Conservation (phyloP, 64 coral and sea anemone genomes). For the Anthopleura sola region DNA sequence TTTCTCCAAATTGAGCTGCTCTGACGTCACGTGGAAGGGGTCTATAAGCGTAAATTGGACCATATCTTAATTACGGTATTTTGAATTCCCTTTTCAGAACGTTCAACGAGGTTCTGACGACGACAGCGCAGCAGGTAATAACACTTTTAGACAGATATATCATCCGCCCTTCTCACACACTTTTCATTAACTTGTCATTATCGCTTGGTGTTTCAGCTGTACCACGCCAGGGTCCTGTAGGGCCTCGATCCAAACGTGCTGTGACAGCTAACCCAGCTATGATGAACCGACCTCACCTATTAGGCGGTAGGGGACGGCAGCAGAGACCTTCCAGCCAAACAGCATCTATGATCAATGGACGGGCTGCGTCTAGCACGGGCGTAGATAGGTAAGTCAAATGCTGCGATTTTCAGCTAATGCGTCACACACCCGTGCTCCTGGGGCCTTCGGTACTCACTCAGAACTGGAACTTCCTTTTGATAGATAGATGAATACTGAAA, state of each 20-base stretch:
- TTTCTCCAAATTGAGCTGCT: no score
- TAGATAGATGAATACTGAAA: no score
- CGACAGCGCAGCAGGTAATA: background rate
- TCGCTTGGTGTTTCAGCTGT: background rate
- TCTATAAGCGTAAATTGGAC: no score
- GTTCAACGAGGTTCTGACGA: conserved; percentile 19
- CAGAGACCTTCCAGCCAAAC: conserved; percentile 50
- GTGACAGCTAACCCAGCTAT: conserved; percentile 71
- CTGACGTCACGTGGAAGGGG: no score
- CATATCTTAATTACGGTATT: no score
- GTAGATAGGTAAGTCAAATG: conserved; percentile 62
- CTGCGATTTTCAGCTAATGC: no score
- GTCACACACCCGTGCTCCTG: no score
- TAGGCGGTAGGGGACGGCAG: conserved; percentile 36
- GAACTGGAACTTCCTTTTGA: no score
- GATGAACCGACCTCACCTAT: conserved; percentile 70
- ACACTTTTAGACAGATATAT: background rate
- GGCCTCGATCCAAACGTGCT: conserved; percentile 74
- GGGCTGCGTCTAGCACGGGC: conserved; percentile 45
- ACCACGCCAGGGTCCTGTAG: conserved; percentile 37
- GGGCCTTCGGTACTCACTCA: no score
- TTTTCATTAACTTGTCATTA: background rate
- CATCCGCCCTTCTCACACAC: background rate
- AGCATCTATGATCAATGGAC: conserved; percentile 60
- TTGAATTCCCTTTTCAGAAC: background rate